A percentile compares a stretch with the other conserved stretches of the same genome.
Conservation (phyloP, 2,797 vertebrate genomes). For the Masticophis lateralis region DNA sequence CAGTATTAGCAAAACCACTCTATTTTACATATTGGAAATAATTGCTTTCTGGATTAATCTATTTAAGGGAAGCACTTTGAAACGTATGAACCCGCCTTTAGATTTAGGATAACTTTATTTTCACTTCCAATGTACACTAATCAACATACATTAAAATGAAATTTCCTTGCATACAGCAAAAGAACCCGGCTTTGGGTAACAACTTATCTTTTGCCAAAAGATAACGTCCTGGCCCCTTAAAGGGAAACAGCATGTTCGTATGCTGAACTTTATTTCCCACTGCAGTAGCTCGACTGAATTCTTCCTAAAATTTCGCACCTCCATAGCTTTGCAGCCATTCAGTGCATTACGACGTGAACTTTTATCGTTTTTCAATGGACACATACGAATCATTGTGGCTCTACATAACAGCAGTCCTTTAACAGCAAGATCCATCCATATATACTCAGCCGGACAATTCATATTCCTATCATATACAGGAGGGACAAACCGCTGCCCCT, state of each 20-base stretch:
- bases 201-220: background rate
- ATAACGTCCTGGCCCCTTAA: background rate
- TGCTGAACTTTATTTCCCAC: background rate
- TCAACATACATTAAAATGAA: too few species aligned
- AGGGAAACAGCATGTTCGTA: background rate
- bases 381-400: background rate
- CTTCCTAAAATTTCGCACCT: background rate
- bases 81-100: background rate
- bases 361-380: background rate
- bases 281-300: background rate
- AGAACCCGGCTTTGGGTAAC: background rate
- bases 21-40: background rate
- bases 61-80: background rate
- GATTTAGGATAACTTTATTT: too few species aligned
- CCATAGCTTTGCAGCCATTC: background rate
- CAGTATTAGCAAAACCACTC: background rate
- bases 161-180: too few species aligned
- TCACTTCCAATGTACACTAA: too few species aligned
- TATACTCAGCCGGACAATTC: background rate
- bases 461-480: too few species aligned
- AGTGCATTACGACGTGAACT: background rate
- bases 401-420: background rate
- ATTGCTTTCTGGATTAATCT: background rate
- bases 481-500: fast-evolving
- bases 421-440: too few species aligned